Evolutionary conservation across 2,113 vertebrate genomes (phyloP), one percentile per base, ranked within the genome.

Genomic region (Acanthisitta chloris): DNA sequence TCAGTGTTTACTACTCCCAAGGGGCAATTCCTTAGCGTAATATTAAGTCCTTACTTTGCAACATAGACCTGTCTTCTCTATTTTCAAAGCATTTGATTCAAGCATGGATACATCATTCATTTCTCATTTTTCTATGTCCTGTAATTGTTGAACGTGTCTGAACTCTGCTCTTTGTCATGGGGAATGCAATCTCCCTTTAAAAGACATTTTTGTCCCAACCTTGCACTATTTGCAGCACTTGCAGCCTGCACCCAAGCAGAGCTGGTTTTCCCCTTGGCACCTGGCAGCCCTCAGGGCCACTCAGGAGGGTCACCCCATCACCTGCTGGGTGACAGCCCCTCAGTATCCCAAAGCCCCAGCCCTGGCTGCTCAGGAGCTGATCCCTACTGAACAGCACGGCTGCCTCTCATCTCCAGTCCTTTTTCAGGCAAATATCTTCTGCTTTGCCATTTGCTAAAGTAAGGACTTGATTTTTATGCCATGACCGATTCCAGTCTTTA

Each of bases 131-230:
- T 2, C 18, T 36, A 1, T 16, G 29, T 34, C 10, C 58, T 42
- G 16, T 31, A 80, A 21, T 6, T 46, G 26, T 21, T 34, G 64
- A n/a, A 49, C 0, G 0, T 26, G 9, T 12, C 24, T 5, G 20
- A 87, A 40, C 6, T 42, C 18, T 5, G 4, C 52, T 69, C 15
- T 45, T 38, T 36, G 13, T 14, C 0, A 0, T 5, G 15, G 19
- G 25, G 26, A 46, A 5, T 3, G 11, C 54, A 38, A 21, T 10
- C 5, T 78, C 15, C 6, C 48, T 71, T 72, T 76, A 8, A 38
- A n/a, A 69, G 54, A 7, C 0, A 1, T 3, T 13, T 29, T 16
- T 80, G 8, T 62, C 65, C 36, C 40, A 55, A 0, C 14, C 33
- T 61, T 2, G 1, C 15, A 8, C 17, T 25, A 1, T 24, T 34